Conservation (phyloP, 2,113 vertebrate species). For the Actenoides hombroni region DNA sequence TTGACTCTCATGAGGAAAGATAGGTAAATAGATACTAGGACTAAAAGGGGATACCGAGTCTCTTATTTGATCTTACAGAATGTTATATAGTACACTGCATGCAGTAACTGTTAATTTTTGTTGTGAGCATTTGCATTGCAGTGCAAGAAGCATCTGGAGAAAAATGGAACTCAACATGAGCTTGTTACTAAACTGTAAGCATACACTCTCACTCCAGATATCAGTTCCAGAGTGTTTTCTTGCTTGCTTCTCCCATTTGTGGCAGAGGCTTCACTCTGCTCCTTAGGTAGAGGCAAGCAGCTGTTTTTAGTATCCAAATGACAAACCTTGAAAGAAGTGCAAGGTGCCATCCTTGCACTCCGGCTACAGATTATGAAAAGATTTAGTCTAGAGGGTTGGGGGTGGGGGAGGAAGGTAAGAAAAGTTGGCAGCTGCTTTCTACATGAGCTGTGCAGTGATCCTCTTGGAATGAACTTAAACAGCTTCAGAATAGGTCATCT, state of each 20-base stretch:
- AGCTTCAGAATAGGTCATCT: conserved; percentile 27
- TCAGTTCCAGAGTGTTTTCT: background rate
- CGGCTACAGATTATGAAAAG: background rate
- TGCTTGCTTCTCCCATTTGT: background rate
- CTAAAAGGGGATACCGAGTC: background rate
- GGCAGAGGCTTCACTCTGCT: background rate
- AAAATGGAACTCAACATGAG: background rate
- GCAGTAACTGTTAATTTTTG: background rate
- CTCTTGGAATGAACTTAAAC: conserved; percentile 24
- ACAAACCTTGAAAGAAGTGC: background rate
- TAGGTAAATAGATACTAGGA: background rate
- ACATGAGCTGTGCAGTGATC: background rate
- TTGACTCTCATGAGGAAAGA: background rate
- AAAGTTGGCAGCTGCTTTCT: conserved; percentile 1
- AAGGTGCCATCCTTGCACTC: background rate
- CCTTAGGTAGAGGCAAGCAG: background rate
- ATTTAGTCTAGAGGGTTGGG: background rate
- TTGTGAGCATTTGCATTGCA: background rate
- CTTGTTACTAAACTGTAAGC: background rate
- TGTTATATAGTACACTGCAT: background rate
- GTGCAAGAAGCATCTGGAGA: background rate
- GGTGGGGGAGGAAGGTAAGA: background rate
- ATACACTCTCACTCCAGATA: background rate
- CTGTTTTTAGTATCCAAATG: background rate
- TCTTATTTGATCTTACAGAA: background rate